Base-by-base conservation (phyloP, 2,888 invertebrate species). In the Drosophila paramelanica region DNA sequence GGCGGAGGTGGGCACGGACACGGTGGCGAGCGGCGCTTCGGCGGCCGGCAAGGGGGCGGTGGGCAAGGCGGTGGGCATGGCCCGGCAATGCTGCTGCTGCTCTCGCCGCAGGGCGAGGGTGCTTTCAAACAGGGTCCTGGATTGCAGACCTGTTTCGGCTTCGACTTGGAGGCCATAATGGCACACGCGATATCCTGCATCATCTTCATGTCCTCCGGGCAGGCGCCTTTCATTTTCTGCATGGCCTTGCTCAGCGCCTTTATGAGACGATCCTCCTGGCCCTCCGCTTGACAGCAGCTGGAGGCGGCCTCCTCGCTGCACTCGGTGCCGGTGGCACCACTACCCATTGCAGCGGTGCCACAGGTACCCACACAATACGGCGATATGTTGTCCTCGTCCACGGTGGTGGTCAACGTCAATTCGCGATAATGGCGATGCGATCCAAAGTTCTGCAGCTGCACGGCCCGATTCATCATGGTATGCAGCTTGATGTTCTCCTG, bases 401-500 rank as follows among this genome's bases (percentile, higher is more conserved):
- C 79, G 6, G 91, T 91, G 1, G 92, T 91, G 20, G 87, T 88
- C 56, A 92, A 59, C 3, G 88, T 79, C 27, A 92, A 74, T 51
- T 89, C 90, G 3, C 76, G 79, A 62, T 91, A 92, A 33, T 77
- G 84, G 0, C 89, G 81, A 31, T 73, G 87, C 0, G 92, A 91
- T 14, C 91, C 88, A 31, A 82, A 88, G 45, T 91, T 90, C 70
- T 92, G 92, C 67, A 92, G 76, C 42, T 81, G 57, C 10, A 91
- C 83, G 0, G 91, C 91, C 10, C 78, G 81, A 10, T 78, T 83
- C 66, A 91, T 83, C 67, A 92, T 86, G 17, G 83, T 86, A 14
- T 84, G 88, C 5, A 92, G 65, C 66, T 92, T 92, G 0, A 89
- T 71, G 55, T 90, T 90, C 73, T 92, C 92, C 46, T 86, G 88